phyloP scores from a whole-genome alignment of 2,113 vertebrate species.

The Mystacornis crossleyi region DNA sequence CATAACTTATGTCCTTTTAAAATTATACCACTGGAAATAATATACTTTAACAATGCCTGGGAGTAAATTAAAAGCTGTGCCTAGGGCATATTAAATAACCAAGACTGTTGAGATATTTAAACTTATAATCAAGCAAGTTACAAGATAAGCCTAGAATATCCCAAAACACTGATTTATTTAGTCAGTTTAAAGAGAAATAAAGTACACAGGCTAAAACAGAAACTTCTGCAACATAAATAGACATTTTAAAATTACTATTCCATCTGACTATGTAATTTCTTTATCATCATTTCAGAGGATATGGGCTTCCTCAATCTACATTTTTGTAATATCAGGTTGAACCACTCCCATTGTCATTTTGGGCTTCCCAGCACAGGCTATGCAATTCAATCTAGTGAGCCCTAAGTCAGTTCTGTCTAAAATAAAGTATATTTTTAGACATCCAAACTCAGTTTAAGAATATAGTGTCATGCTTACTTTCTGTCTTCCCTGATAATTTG shows the following conservation, averaged over 20 bases:
- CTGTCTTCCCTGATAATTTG: not conserved
- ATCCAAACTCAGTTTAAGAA: not conserved
- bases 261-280: not conserved
- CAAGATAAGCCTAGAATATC: not conserved
- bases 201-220: not conserved
- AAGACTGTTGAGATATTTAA: not conserved
- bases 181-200: not conserved
- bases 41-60: constrained; percentile 19
- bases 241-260: not conserved
- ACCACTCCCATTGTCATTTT: not conserved
- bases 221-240: not conserved
- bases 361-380: not conserved
- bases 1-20: constrained; percentile 36
- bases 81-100: constrained; percentile 23
- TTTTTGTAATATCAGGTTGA: not conserved
- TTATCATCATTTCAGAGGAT: not conserved
- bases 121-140: not conserved
- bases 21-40: constrained; percentile 25
- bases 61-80: constrained; percentile 35
- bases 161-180: not conserved
- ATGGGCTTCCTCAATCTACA: not conserved
- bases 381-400: not conserved
- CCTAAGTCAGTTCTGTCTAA: not conserved
- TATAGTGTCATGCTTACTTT: not conserved
- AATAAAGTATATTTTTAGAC: not conserved